Percentiles rank a stretch among this genome's conserved stretches.
Evolutionary conservation across 2,888 invertebrate genomes (phyloP).

Genomic region (Melieria omissa): DNA sequence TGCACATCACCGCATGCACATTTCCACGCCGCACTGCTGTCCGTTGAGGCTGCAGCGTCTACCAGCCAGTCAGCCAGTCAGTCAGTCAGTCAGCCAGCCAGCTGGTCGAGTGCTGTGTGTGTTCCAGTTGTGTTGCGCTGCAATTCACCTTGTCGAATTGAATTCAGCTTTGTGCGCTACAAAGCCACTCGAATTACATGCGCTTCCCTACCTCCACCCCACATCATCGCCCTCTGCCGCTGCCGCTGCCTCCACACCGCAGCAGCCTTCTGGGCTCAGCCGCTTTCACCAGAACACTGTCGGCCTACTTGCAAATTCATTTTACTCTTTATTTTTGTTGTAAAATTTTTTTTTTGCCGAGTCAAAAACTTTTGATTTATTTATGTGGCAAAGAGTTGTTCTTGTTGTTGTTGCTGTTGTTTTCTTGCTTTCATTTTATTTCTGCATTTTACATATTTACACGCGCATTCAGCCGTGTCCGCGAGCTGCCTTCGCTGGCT

Average conservation of each 20-base stretch:
- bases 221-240: no score
- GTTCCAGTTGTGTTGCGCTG: no score
- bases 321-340: conserved; percentile 42
- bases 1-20: no score
- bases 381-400: conserved; percentile 46
- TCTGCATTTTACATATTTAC: neutral
- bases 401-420: neutral
- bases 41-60: no score
- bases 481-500: neutral
- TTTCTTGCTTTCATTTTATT: conserved; percentile 13
- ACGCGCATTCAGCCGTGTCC: neutral
- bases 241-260: neutral
- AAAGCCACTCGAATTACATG: no score
- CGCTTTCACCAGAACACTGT: neutral
- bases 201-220: no score
- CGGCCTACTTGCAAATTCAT: conserved; percentile 42
- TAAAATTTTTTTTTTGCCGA: conserved; percentile 51
- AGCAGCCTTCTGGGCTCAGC: neutral
- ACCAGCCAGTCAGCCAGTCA: no score
- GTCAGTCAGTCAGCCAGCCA: no score
- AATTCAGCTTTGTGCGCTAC: no score
- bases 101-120: no score
- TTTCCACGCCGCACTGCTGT: no score
- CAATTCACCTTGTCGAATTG: no score
- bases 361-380: conserved; percentile 62